Base-by-base conservation (phyloP, 1,140 invertebrate genomes). In the Drosophila parvula region DNA sequence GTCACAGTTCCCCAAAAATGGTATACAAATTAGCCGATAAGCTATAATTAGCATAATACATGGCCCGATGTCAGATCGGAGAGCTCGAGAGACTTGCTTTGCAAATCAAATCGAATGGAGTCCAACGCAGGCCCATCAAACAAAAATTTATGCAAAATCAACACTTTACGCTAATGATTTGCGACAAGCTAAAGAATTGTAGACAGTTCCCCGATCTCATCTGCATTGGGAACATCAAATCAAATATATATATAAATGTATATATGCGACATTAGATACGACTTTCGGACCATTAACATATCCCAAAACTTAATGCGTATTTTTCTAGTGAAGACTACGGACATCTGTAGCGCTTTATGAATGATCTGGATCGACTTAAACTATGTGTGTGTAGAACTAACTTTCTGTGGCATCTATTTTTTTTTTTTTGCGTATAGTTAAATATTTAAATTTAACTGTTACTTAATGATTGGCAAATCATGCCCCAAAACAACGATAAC, bases 131-230 rank as follows among this genome's bases (percentile, higher is more conserved):
- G 10, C 34, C 34, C 51, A 53, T 73, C 58, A 16, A 32, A 6
- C 7, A 1, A 32, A 43, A 85, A 84, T 80, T 84, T 89, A 89
- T 86, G 84, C 83, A 84, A 83, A 88, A 64, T 78, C 75, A 78
- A 83, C 83, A 88, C 84, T 88, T 88, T 77, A 68, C 68, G 58
- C 83, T 68, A 80, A 89, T 89, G 73, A 88, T 83, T 89, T 83
- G 80, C 61, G 84, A 83, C 64, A 59, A 59, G 36, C 68, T 53
- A 55, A 55, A 47, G 60, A 68, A 64, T 43, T 41, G 41, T 18
- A 55, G 75, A 78, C 73, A 77, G 53, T 50, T 61, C 68, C 77
- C 62, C 58, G 45, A 68, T 22, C 60, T 41, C 59, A 65, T 63
- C 70, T 68, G 70, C 68, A 82, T 81, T 74, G 55, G 40, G 59